Evolutionary conservation across 2,888 invertebrate species (phyloP).

Genomic region (Drosophila falleni): DNA sequence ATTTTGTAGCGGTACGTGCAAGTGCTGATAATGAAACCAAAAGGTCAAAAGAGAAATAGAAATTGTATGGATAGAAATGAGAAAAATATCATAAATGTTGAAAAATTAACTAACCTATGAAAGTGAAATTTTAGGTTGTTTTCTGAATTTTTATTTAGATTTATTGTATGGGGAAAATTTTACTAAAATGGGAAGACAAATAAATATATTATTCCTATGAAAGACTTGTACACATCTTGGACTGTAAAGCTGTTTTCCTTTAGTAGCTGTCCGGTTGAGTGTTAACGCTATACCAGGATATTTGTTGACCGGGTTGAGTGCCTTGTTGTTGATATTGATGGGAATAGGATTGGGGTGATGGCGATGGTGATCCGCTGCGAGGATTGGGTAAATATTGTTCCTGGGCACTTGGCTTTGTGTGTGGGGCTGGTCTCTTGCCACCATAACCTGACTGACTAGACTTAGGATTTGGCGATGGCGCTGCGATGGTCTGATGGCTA

Average conservation of each 20-base stretch:
- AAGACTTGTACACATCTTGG: neutral
- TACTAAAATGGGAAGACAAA: constrained; percentile 6
- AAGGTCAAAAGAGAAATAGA: too few relatives aligned
- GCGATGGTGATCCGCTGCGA: constrained; percentile 8
- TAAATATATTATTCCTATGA: neutral
- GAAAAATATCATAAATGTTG: neutral
- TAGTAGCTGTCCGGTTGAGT: constrained; percentile 26
- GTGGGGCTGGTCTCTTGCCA: constrained; percentile 8
- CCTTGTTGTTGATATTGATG: constrained; percentile 23
- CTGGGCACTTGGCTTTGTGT: constrained; percentile 2
- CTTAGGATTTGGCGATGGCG: neutral
- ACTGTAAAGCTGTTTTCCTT: neutral
- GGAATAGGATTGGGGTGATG: constrained; percentile 12
- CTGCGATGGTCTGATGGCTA: neutral
- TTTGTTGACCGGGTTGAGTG: constrained; percentile 1
- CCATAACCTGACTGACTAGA: neutral
- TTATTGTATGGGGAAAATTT: constrained; percentile 8
- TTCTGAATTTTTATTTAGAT: neutral
- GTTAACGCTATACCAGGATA: constrained; percentile 42
- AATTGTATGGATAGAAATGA: too few relatives aligned
- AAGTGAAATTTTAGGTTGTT: neutral
- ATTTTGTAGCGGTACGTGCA: too few relatives aligned
- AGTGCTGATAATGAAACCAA: too few relatives aligned
- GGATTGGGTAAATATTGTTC: constrained; percentile 3
- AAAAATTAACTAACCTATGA: neutral